Conservation (phyloP, 2,888 invertebrate genomes). For the Netelia virgata region DNA sequence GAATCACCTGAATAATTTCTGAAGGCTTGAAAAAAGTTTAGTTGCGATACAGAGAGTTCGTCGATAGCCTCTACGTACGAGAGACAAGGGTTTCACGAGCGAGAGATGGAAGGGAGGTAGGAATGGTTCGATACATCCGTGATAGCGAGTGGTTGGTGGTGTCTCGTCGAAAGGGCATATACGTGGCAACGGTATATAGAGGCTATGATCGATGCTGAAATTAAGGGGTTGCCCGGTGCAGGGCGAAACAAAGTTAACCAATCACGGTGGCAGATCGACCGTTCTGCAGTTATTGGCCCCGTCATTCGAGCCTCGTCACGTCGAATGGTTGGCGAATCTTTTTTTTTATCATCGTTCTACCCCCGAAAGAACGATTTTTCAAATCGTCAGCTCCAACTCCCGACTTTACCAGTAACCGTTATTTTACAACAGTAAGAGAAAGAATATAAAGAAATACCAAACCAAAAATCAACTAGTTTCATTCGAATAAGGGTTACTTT, state of each 20-base stretch:
- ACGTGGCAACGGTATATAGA: constrained; percentile 20
- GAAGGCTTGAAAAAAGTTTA: constrained; percentile 13
- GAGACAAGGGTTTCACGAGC: constrained; percentile 24
- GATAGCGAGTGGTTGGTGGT: constrained; percentile 68
- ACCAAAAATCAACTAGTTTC: neutral
- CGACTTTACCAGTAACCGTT: neutral
- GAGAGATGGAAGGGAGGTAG: constrained; percentile 20
- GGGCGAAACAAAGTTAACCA: constrained; percentile 82
- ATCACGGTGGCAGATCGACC: constrained; percentile 76
- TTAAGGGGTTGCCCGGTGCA: constrained; percentile 78
- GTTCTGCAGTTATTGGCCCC: constrained; percentile 76
- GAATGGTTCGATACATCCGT: constrained; percentile 66
- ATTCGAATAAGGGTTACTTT: neutral
- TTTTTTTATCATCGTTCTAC: constrained; percentile 45
- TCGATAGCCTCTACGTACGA: neutral
- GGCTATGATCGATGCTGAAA: constrained; percentile 81
- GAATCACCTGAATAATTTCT: neutral
- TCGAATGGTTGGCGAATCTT: constrained; percentile 72
- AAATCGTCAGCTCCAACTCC: constrained; percentile 50
- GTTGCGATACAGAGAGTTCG: constrained; percentile 12
- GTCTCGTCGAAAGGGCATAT: constrained; percentile 54
- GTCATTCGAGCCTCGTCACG: constrained; percentile 73
- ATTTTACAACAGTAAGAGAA: neutral
- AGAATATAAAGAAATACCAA: neutral
- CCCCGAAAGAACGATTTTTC: constrained; percentile 54